Evolutionary conservation across 2,113 vertebrate species (phyloP).

Genomic region (Osmerus eperlanus): DNA sequence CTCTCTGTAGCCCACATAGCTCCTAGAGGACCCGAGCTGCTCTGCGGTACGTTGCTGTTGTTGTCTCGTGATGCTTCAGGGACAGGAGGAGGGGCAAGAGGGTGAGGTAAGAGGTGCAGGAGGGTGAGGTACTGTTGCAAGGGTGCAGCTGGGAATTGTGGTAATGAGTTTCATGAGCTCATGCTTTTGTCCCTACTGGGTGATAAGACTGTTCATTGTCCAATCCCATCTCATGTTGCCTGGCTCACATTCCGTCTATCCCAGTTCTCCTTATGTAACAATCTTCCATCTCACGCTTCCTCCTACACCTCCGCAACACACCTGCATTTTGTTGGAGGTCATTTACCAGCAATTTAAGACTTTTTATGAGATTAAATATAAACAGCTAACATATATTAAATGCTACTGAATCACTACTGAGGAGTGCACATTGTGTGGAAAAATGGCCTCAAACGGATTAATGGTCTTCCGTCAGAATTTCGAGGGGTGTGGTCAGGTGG

Average conservation of each 20-base stretch:
- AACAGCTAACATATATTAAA: no score
- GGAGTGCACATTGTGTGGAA: no score
- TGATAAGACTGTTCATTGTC: conserved; percentile 15
- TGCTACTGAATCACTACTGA: no score
- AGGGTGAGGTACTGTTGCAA: background rate
- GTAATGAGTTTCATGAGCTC: conserved; percentile 36
- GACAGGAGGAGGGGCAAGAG: background rate
- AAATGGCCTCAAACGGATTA: no score
- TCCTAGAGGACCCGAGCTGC: conserved; percentile 10
- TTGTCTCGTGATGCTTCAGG: conserved; percentile 19
- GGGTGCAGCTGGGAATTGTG: conserved; percentile 14
- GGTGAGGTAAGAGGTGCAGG: background rate
- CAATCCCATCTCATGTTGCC: conserved; percentile 32
- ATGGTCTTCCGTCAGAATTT: no score
- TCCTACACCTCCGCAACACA: no score
- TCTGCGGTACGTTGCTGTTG: conserved; percentile 25
- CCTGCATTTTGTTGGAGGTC: no score
- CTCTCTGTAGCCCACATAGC: conserved; percentile 1
- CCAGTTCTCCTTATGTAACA: no score
- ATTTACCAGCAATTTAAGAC: no score
- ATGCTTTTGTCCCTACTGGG: conserved; percentile 39
- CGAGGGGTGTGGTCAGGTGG: no score
- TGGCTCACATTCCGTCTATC: background rate
- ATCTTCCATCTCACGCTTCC: no score
- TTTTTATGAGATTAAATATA: no score